phyloP scores from a whole-genome alignment of 2,113 vertebrate genomes.

The Gymnocephalus cernua region DNA sequence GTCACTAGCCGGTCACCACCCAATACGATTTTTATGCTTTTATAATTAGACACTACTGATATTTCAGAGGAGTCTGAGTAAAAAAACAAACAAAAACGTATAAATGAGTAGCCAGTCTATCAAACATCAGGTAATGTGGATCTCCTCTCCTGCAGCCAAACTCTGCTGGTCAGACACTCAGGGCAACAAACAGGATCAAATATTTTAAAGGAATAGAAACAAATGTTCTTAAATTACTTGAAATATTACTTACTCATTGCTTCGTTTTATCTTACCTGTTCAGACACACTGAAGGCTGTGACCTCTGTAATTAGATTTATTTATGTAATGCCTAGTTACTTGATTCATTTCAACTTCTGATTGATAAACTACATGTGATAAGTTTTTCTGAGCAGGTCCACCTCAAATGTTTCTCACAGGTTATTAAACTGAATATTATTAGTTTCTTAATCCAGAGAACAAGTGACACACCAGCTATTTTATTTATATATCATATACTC shows the following conservation, averaged over 20 bases:
- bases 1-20: not conserved
- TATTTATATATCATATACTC: conserved; percentile 58
- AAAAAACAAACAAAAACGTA: not conserved
- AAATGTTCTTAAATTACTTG: conserved; percentile 57
- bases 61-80: not conserved
- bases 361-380: not conserved
- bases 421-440: conserved; percentile 8
- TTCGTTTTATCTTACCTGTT: conserved; percentile 31
- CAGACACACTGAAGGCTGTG: conserved; percentile 11
- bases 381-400: conserved; percentile 8
- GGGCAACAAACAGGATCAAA: conserved; percentile 28
- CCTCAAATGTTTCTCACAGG: not conserved
- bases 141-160: conserved; percentile 27
- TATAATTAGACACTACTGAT: conserved; percentile 26
- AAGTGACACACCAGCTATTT: conserved; percentile 34
- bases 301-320: conserved; percentile 4
- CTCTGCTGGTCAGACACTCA: conserved; percentile 64
- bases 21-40: not conserved
- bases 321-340: not conserved
- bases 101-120: not conserved
- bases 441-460: conserved; percentile 14
- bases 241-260: conserved; percentile 20
- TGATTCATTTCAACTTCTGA: not conserved
- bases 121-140: conserved; percentile 4
- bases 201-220: not conserved